These are phyloP conservation scores for Squalus acanthias DNA, from an alignment of 2,797 vertebrate genomes.

Conservation along the genomic window DNA sequence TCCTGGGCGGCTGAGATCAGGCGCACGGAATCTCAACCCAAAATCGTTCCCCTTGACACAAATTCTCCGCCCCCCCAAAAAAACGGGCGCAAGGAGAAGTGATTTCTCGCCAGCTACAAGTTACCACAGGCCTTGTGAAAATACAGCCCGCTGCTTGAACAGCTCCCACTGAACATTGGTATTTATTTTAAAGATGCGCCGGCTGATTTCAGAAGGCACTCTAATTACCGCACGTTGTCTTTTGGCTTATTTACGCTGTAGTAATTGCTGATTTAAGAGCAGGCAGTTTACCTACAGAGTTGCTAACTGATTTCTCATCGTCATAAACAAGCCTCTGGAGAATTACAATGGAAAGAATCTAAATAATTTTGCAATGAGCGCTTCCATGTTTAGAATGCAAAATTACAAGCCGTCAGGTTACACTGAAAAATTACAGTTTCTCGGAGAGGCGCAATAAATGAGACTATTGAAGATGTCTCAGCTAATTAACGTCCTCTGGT, in stretches of 20 bases:
- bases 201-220: neutral
- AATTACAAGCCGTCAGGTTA: neutral
- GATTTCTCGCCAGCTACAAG: neutral
- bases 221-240: neutral
- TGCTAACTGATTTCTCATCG: conserved; percentile 6
- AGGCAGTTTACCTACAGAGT: neutral
- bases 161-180: neutral
- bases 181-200: neutral
- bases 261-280: neutral
- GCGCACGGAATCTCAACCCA: too few relatives aligned
- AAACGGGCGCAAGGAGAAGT: neutral
- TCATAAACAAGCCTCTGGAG: neutral
- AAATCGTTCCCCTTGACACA: neutral
- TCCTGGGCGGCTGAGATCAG: too few relatives aligned
- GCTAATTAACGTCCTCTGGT: neutral
- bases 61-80: neutral
- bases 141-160: neutral
- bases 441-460: neutral
- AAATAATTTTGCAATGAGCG: neutral
- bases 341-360: neutral
- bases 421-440: neutral
- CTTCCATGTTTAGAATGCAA: neutral
- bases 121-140: neutral
- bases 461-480: neutral
- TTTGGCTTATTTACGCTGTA: neutral